Evolutionary conservation across 2,888 invertebrate genomes (phyloP).

Genomic region (Leucophenga montana): DNA sequence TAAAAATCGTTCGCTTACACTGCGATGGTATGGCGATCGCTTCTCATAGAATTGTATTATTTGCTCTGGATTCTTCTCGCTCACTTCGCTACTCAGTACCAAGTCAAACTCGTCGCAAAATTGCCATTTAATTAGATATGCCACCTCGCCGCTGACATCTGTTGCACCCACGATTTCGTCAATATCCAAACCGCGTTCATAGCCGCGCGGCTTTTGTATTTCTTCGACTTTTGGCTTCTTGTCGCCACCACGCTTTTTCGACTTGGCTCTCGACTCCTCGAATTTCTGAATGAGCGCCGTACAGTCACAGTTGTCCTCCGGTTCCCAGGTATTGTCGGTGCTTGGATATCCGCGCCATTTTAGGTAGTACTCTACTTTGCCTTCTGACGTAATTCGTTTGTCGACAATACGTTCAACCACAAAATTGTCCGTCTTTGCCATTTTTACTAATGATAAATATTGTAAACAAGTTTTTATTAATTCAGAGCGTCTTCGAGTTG

Average conservation of each 20-base stretch:
- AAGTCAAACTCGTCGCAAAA: conserved; percentile 79
- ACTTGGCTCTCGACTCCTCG: conserved; percentile 80
- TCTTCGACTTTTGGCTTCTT: conserved; percentile 75
- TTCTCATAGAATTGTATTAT: conserved; percentile 79
- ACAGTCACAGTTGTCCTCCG: conserved; percentile 93
- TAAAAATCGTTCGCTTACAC: conserved; percentile 64
- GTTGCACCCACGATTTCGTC: conserved; percentile 93
- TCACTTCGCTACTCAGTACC: conserved; percentile 77
- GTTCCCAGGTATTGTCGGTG: conserved; percentile 97
- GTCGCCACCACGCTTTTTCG: conserved; percentile 73
- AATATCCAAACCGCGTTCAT: conserved; percentile 85
- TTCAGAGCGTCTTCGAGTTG: conserved; percentile 30
- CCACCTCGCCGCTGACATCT: conserved; percentile 88
- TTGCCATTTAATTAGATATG: conserved; percentile 93
- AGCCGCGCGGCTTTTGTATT: conserved; percentile 81
- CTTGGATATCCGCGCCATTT: conserved; percentile 88
- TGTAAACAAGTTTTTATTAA: conserved; percentile 23
- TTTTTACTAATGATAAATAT: conserved; percentile 35
- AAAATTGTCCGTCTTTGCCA: conserved; percentile 77
- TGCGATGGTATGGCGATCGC: conserved; percentile 70
- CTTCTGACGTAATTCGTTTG: conserved; percentile 80
- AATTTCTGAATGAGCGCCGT: conserved; percentile 89
- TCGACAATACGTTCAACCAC: conserved; percentile 94
- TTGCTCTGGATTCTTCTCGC: conserved; percentile 77
- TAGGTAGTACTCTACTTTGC: conserved; percentile 81